Evolutionary conservation across 2,113 vertebrate species (phyloP).

Genomic region (Emydocephalus ijimae): DNA sequence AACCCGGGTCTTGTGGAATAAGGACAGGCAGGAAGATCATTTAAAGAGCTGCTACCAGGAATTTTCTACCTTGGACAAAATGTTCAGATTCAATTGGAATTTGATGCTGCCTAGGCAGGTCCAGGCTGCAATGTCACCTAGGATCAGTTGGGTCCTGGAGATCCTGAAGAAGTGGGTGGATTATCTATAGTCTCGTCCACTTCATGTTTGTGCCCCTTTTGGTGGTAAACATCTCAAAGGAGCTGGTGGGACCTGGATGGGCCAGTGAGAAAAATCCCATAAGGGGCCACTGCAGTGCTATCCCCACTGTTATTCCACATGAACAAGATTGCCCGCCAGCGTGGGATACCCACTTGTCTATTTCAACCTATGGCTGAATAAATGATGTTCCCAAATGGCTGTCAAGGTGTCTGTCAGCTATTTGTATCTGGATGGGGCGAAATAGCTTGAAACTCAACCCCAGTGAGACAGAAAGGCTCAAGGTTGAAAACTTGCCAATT

Average conservation of each 20-base stretch:
- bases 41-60: neutral
- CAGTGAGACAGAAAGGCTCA: neutral
- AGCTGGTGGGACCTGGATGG: neutral
- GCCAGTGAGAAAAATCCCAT: neutral
- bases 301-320: neutral
- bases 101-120: neutral
- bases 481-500: neutral
- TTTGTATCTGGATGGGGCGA: neutral
- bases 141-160: neutral
- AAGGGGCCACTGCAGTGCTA: neutral
- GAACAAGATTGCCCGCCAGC: neutral
- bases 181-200: neutral
- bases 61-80: neutral
- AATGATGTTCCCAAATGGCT: neutral
- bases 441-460: neutral
- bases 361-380: neutral
- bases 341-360: neutral
- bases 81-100: neutral
- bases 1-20: neutral
- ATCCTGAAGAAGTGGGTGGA: neutral
- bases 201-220: neutral
- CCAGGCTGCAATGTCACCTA: neutral
- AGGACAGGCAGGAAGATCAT: neutral
- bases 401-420: neutral
- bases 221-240: neutral